Conservation (phyloP, 2,888 invertebrate species). For the Zhuqinia jingwanae region DNA sequence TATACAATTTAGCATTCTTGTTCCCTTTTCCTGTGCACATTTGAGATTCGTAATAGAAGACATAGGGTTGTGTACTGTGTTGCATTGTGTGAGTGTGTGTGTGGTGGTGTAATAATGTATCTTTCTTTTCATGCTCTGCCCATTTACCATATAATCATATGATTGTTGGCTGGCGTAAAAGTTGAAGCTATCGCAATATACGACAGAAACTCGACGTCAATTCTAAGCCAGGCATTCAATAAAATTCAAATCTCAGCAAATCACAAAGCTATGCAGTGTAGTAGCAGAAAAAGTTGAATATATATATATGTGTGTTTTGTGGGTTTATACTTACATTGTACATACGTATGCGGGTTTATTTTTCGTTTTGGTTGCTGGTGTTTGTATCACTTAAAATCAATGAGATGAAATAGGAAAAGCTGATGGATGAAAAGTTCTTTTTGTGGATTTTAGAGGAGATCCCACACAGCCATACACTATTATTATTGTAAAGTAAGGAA, state of each 20-base stretch:
- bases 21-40: no score
- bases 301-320: constrained; percentile 14
- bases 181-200: background rate
- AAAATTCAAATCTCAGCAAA: constrained; percentile 63
- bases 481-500: background rate
- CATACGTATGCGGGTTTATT: no score
- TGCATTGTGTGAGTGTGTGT: no score
- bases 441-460: constrained; percentile 31
- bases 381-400: constrained; percentile 68
- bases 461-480: background rate
- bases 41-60: no score
- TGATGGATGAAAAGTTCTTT: constrained; percentile 60
- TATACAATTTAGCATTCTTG: no score
- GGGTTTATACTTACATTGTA: no score
- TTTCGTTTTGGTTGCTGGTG: constrained; percentile 46
- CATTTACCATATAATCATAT: constrained; percentile 17
- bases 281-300: constrained; percentile 2
- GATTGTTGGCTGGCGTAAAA: background rate
- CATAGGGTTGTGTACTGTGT: background rate
- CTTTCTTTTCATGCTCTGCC: constrained; percentile 18
- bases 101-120: no score
- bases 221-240: constrained; percentile 51
- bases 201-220: no score
- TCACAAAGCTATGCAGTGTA: constrained; percentile 27
- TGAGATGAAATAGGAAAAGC: constrained; percentile 67